Percentiles rank a stretch among this genome's conserved stretches.
phyloP scores from a whole-genome alignment of 2,797 vertebrate genomes.

The Hybognathus amarus region DNA sequence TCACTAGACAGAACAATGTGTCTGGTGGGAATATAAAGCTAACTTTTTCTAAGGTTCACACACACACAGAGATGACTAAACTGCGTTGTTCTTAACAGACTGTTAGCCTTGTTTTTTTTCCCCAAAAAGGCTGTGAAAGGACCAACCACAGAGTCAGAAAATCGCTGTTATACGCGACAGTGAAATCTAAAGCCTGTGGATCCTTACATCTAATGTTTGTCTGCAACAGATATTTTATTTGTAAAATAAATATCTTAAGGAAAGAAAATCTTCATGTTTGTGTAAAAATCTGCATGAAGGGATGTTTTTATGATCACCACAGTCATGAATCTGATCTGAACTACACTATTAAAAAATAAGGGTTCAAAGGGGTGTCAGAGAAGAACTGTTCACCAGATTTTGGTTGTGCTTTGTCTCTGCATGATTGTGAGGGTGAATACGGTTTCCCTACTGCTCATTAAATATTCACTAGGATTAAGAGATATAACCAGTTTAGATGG shows the following conservation, averaged over 20 bases:
- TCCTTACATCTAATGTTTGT: neutral
- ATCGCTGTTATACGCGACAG: neutral
- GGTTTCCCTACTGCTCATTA: too few species aligned
- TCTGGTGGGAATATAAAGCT: conserved; percentile 3
- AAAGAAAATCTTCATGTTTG: too few species aligned
- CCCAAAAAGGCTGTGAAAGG: neutral
- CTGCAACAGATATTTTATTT: neutral
- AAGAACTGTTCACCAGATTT: neutral
- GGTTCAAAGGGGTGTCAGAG: neutral
- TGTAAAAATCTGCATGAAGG: too few species aligned
- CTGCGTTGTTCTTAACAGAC: conserved; percentile 33
- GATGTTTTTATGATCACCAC: neutral
- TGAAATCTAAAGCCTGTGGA: neutral
- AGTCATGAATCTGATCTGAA: neutral
- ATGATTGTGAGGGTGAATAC: too few species aligned
- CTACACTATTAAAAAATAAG: neutral
- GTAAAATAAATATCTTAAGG: neutral
- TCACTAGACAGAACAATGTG: conserved; percentile 24
- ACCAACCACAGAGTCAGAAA: conserved; percentile 28
- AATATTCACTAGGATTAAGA: too few species aligned
- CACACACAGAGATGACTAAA: conserved; percentile 8
- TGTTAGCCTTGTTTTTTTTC: conserved; percentile 3
- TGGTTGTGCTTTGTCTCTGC: neutral
- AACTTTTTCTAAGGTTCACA: conserved; percentile 16
- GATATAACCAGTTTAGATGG: too few species aligned